Evolutionary conservation across 2,113 vertebrate genomes (phyloP), one percentile per base, ranked within the genome.

Genomic region (Amazona guildingii): DNA sequence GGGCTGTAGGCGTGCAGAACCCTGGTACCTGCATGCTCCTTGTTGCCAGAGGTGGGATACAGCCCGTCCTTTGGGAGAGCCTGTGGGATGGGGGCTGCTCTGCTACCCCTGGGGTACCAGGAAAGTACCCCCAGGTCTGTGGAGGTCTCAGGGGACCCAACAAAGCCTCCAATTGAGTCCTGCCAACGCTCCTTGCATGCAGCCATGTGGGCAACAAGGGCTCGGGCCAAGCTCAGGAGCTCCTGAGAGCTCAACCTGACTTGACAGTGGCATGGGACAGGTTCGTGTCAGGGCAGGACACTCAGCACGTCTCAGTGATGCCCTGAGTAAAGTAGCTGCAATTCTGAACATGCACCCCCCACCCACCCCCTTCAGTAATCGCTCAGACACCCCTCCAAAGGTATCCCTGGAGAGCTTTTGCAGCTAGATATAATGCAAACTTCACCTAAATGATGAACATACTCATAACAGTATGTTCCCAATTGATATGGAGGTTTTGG

Each of bases 291-390:
- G 41, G 25, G 13, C 48, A 39, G 33, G 17, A n/a, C 44, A 37
- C 39, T 83, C 59, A 39, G 52, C 3, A 3, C 3, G 13, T 51
- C 21, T 75, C 44, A 73, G 49, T 27, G 28, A n/a, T 43, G 49
- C 7, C 33, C 35, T 43, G 31, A 78, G 20, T 41, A 52, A 91
- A 61, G 37, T 2, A 77, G 28, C 31, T 81, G 37, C 23, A 89
- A 13, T 44, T 75, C 27, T 52, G n/a, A 62, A 57, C 55, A 57
- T 21, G 5, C 14, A 8, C 6, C 20, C 8, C 18, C 31, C 9
- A 1, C 2, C 3, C 2, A 1, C 6, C 7, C 1, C 14, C 11
- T 41, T 61, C 57, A 48, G 29, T 35, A 35, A 33, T 18, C 17
- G 13, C 23, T 52, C 37, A 61, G 51, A 43, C 27, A 57, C 10